Evolutionary conservation across 2,888 invertebrate species (phyloP).

Genomic region (Erynnis tages): DNA sequence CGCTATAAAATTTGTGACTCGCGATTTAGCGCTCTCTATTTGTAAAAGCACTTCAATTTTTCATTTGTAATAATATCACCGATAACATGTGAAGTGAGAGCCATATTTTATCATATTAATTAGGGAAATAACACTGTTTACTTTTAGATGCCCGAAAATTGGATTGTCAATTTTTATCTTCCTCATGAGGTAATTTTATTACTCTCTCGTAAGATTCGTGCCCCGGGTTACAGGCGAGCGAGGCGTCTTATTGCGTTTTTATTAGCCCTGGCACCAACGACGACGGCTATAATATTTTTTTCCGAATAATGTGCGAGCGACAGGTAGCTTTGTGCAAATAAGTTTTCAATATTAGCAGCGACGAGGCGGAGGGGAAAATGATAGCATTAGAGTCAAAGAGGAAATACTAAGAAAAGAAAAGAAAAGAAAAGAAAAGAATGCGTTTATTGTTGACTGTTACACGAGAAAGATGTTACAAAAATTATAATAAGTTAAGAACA

Average conservation of each 20-base stretch:
- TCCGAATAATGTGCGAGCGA: slow-evolving; percentile 53
- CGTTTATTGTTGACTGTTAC: too few species aligned
- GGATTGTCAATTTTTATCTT: slow-evolving; percentile 65
- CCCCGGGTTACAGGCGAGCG: slow-evolving; percentile 49
- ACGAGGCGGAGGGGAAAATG: slow-evolving; percentile 9
- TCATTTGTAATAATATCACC: too few species aligned
- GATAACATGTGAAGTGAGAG: background rate
- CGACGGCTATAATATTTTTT: slow-evolving; percentile 61
- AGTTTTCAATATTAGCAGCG: slow-evolving; percentile 47
- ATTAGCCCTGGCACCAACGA: slow-evolving; percentile 54
- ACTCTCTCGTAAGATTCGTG: slow-evolving; percentile 60
- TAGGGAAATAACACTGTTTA: slow-evolving; percentile 31
- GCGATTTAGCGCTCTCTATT: slow-evolving; percentile 17
- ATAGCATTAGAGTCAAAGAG: too few species aligned
- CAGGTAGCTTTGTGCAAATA: slow-evolving; percentile 51
- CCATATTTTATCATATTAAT: slow-evolving; percentile 26
- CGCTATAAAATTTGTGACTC: slow-evolving; percentile 46
- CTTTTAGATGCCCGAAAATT: slow-evolving; percentile 46
- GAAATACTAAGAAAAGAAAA: too few species aligned
- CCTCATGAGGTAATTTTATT: slow-evolving; percentile 73
- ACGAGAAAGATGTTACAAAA: too few species aligned
- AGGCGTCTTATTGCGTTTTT: slow-evolving; percentile 72
- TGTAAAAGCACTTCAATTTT: background rate
- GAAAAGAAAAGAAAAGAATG: too few species aligned
- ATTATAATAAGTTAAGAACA: too few species aligned